Conservation (phyloP, 2,797 vertebrate genomes). For the Hirundo rustica region DNA sequence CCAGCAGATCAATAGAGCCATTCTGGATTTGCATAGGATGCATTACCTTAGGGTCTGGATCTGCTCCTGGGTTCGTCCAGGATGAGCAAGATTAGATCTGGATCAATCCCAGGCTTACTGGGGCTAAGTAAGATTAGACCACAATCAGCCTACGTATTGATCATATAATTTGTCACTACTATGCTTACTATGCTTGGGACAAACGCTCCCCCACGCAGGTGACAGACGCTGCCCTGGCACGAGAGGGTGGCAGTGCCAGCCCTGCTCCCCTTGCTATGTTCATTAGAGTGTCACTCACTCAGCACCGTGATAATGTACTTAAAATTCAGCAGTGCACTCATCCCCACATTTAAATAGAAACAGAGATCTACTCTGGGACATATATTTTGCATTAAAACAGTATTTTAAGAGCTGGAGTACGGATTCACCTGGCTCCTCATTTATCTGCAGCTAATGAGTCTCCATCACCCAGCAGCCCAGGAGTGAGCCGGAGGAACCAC, state of each 20-base stretch:
- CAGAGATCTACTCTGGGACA: background rate
- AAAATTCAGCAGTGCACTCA: background rate
- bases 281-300: background rate
- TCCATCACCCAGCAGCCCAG: background rate
- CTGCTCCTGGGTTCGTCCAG: conserved; percentile 29
- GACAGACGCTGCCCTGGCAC: background rate
- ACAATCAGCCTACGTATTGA: background rate
- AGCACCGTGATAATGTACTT: background rate
- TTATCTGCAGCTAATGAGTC: background rate
- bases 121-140: conserved; percentile 52
- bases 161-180: conserved; percentile 22
- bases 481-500: background rate
- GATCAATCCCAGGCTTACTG: conserved; percentile 36
- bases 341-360: background rate
- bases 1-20: background rate
- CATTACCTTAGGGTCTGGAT: conserved; percentile 26
- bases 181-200: background rate
- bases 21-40: background rate
- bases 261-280: background rate
- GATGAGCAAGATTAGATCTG: conserved; percentile 64
- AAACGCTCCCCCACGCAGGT: background rate
- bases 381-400: conserved; percentile 7
- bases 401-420: background rate
- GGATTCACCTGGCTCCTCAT: conserved; percentile 33
- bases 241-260: background rate